phyloP scores from a whole-genome alignment of 2,888 invertebrate genomes.

The Eristalis pertinax region DNA sequence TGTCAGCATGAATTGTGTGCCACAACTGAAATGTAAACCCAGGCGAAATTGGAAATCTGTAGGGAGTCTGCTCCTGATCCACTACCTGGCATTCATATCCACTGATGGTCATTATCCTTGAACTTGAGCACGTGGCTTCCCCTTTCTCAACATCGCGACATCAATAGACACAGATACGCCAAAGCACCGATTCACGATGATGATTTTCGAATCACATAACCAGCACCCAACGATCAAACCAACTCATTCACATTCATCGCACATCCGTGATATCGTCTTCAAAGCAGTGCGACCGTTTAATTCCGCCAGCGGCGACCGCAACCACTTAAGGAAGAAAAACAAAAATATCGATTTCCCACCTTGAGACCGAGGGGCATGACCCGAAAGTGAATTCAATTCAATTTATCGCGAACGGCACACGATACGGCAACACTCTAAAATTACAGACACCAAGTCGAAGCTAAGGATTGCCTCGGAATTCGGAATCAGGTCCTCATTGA shows the following conservation, averaged over 20 bases:
- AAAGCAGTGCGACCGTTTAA: neutral
- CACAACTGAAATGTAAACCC: neutral
- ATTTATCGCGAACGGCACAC: no score
- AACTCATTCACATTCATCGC: neutral
- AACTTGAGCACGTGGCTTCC: no score
- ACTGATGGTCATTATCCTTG: no score
- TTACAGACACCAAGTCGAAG: neutral
- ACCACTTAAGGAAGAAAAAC: neutral
- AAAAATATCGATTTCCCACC: slow-evolving; percentile 19
- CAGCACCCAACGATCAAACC: neutral
- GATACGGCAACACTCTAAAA: neutral
- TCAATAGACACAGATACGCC: no score
- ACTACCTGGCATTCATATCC: no score
- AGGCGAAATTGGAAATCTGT: no score
- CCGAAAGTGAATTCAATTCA: slow-evolving; percentile 13
- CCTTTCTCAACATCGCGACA: no score
- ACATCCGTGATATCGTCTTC: neutral
- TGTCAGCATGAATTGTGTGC: neutral
- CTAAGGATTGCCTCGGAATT: neutral
- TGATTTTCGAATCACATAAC: neutral
- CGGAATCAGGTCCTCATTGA: slow-evolving; percentile 7
- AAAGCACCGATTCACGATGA: no score
- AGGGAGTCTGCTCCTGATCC: no score
- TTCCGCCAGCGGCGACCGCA: neutral
- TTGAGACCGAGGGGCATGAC: neutral